Evolutionary conservation across 2,888 invertebrate species (phyloP).

Genomic region (Luperina testacea): DNA sequence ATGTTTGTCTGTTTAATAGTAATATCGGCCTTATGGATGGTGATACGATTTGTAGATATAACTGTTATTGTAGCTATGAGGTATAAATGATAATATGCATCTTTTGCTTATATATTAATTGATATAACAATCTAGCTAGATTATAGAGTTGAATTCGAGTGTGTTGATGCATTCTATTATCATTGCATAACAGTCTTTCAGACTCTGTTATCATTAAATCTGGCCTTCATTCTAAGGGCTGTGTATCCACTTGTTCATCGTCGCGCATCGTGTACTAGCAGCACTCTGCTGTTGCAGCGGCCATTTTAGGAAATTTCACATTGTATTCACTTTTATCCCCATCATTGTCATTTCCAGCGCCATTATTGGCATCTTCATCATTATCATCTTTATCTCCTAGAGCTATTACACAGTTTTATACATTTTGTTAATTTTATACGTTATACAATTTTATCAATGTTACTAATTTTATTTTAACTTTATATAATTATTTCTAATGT

Average conservation of each 20-base stretch:
- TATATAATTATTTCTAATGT: too few species aligned
- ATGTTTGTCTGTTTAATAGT: slow-evolving; percentile 22
- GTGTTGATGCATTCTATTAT: background rate
- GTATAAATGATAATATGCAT: background rate
- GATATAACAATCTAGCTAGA: background rate
- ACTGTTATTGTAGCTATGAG: background rate
- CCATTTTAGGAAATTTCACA: background rate
- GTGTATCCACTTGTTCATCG: background rate
- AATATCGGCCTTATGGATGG: slow-evolving; percentile 14
- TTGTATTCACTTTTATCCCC: background rate
- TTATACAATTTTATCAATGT: too few species aligned
- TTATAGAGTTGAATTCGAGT: background rate
- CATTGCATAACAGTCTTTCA: background rate
- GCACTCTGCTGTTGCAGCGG: too few species aligned
- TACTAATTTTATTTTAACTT: too few species aligned
- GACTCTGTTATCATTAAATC: too few species aligned
- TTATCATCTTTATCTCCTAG: too few species aligned
- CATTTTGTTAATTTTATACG: too few species aligned
- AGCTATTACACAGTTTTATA: too few species aligned
- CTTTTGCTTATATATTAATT: background rate
- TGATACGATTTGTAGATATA: background rate
- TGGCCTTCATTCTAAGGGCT: background rate
- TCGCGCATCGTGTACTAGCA: background rate
- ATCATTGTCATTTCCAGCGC: background rate
- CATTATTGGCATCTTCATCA: too few species aligned